A percentile compares a stretch with the other conserved stretches of the same genome.
These are phyloP conservation scores for Archaeoteleia sp. DNA, from an alignment of 2,888 invertebrate genomes.

Conservation along the genomic window DNA sequence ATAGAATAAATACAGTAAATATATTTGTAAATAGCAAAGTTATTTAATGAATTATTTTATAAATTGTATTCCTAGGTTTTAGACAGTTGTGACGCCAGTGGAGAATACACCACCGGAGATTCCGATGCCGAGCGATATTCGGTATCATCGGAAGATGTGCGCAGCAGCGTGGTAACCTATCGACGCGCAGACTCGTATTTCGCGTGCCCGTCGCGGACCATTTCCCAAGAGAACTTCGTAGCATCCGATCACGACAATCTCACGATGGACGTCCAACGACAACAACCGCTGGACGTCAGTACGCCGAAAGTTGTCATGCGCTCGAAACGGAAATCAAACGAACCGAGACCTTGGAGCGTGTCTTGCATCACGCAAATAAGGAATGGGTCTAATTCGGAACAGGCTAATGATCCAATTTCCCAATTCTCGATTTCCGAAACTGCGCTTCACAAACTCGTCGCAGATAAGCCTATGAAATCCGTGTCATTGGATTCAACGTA, in stretches of 20 bases:
- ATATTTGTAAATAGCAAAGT: too few species aligned
- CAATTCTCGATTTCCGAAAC: slow-evolving; percentile 92
- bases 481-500: slow-evolving; percentile 70
- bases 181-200: slow-evolving; percentile 73
- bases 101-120: slow-evolving; percentile 88
- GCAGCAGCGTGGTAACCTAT: slow-evolving; percentile 83
- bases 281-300: slow-evolving; percentile 59
- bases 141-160: slow-evolving; percentile 85
- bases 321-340: slow-evolving; percentile 78
- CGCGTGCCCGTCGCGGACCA: slow-evolving; percentile 65
- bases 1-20: too few species aligned
- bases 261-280: slow-evolving; percentile 49
- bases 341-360: slow-evolving; percentile 89
- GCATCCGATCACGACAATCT: slow-evolving; percentile 61
- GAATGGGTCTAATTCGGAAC: slow-evolving; percentile 61
- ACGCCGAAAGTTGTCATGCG: slow-evolving; percentile 80
- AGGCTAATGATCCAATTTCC: slow-evolving; percentile 66
- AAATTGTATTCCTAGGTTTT: slow-evolving; percentile 73
- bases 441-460: slow-evolving; percentile 84
- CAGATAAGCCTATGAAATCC: slow-evolving; percentile 73
- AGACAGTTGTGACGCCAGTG: slow-evolving; percentile 91
- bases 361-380: slow-evolving; percentile 86
- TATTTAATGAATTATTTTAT: too few species aligned
- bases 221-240: slow-evolving; percentile 72
- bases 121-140: slow-evolving; percentile 82